Base-by-base conservation (phyloP, 2,888 invertebrate genomes). In the Meteorus cinctellus region DNA sequence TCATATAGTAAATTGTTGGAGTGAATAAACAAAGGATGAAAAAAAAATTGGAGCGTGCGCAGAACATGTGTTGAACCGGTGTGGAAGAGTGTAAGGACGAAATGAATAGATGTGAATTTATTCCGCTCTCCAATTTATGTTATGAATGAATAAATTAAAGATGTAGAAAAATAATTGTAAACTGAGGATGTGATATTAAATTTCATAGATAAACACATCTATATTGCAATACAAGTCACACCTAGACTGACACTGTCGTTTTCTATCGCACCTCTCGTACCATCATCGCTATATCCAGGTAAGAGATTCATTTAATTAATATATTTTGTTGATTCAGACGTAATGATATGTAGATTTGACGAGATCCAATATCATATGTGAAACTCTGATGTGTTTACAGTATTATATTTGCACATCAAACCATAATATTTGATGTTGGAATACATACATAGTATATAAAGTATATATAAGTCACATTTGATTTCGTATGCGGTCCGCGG, bases 401-500 rank as follows among this genome's bases (percentile, higher is more conserved):
- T 68, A 45, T 68, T 55, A 69, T 55, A 55, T 69, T 55, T 19
- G 16, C 24, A 27, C 24, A 10, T 16, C 34, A 65, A 24, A 66
- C 12, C 10, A 24, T 34, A 66, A 41, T 24, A 41, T 48, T n/a
- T 27, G 19, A 68, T 31, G n/a, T 45, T 51, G 48, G n/a, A 24
- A 68, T 16, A 31, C 6, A 14, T n/a, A 62, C 29, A 34, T 4
- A 24, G 27, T 60, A 60, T 27, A 29, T 27, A 60, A 19, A 60
- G 27, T 14, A 16, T 70, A 59, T 62, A 29, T 27, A 69, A 71
- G 72, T 48, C 16, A 41, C 14, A 84, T 41, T 65, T 31, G 4
- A 86, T 86, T 86, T 84, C 83, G 86, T 85, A 85, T 84, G 85
- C 85, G 81, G 82, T 85, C 83, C 84, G 84, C 83, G 82, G 79